Percentiles rank a stretch among this genome's conserved stretches.
Conservation (phyloP, 2,797 vertebrate species). For the Lycodopsis pacificus region DNA sequence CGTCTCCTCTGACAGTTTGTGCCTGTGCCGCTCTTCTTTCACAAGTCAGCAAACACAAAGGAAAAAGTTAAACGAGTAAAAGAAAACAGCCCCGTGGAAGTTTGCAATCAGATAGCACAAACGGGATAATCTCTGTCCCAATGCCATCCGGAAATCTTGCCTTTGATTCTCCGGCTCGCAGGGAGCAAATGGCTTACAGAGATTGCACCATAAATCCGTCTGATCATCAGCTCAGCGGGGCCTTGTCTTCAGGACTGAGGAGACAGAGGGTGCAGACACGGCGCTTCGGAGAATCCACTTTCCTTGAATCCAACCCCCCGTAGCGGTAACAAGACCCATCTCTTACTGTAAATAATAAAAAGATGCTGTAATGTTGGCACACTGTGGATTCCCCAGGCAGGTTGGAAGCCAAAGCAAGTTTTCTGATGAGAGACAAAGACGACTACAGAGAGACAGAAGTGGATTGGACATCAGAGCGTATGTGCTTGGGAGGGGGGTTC, state of each 20-base stretch:
- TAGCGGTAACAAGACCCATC: conserved; percentile 58
- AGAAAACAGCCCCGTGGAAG: conserved; percentile 78
- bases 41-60: conserved; percentile 56
- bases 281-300: conserved; percentile 56
- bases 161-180: conserved; percentile 79
- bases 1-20: conserved; percentile 22
- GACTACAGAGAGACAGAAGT: conserved; percentile 29
- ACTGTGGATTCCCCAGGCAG: conserved; percentile 50
- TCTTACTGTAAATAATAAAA: conserved; percentile 67
- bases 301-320: conserved; percentile 53
- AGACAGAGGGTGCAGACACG: conserved; percentile 55
- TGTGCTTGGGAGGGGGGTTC: conserved; percentile 21
- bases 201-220: conserved; percentile 75
- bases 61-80: conserved; percentile 60
- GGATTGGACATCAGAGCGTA: conserved; percentile 19
- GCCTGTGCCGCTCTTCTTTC: conserved; percentile 41
- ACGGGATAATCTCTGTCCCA: conserved; percentile 82
- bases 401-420: conserved; percentile 51
- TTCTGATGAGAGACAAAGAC: conserved; percentile 51
- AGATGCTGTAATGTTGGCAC: conserved; percentile 58
- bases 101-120: conserved; percentile 84
- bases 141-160: conserved; percentile 81
- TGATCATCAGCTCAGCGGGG: conserved; percentile 74
- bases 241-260: conserved; percentile 64
- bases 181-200: conserved; percentile 83